These are phyloP conservation scores for Felis catus DNA, from an alignment of 2,113 vertebrate species.

Conservation along the genomic window DNA sequence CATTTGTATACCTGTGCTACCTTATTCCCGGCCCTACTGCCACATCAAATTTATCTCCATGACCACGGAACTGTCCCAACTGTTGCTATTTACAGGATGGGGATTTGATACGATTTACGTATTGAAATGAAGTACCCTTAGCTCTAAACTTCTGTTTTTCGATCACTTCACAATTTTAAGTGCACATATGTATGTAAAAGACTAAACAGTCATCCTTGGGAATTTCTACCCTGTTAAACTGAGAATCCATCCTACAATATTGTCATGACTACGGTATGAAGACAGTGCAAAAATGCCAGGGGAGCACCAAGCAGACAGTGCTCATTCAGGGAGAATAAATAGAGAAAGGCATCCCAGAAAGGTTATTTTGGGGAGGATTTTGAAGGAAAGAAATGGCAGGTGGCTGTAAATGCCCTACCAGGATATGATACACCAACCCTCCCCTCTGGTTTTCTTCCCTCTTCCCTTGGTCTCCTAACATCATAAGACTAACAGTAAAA, in stretches of 20 bases:
- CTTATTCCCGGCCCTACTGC: background rate
- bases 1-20: background rate
- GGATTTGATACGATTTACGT: background rate
- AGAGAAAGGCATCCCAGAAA: background rate
- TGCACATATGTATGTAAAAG: background rate
- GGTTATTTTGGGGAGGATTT: background rate
- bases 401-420: background rate
- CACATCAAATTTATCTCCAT: background rate
- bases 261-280: background rate
- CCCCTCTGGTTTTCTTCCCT: background rate
- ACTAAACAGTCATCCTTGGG: background rate
- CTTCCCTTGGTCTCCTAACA: background rate
- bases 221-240: background rate
- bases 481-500: background rate
- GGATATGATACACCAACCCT: background rate
- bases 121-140: background rate
- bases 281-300: background rate
- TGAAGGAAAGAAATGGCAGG: background rate
- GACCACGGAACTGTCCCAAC: background rate
- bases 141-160: conserved; percentile 4
- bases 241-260: background rate
- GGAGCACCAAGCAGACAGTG: background rate
- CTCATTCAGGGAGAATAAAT: background rate
- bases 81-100: background rate
- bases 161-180: background rate